Evolutionary conservation across 2,888 invertebrate species (phyloP), one percentile per base, ranked within the genome.

Genomic region (Tenthredo notha): DNA sequence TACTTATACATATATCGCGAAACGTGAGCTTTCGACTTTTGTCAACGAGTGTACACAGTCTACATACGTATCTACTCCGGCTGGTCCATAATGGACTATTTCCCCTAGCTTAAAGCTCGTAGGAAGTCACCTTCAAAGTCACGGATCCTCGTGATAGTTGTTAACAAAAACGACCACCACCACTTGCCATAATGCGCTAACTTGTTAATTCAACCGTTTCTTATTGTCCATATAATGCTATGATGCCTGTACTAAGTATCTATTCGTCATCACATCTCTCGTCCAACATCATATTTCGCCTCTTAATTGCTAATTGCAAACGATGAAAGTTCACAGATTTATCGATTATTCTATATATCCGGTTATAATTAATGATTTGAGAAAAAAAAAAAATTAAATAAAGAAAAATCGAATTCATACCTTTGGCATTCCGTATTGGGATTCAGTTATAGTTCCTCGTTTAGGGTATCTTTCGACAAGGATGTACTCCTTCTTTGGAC

Each of bases 111-210:
- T 83, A 85, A n/a, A n/a, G 91, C 90, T 92, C 90, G 92, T 92
- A 92, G 92, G 92, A 92, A 92, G 92, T 90, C 90, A 91, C 91
- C 92, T 92, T 93, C 92, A 93, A 93, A 93, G 93, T 93, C 93
- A 93, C 91, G 91, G 92, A 83, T 83, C 43, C 61, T 61, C 37
- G 18, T 29, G 29, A 50, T 77, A 21, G 43, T 12, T 77, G 67
- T 67, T 67, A 67, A 67, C 67, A 33, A 67, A 67, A 67, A 67
- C 65, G 65, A 67, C 67, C 29, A 33, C 67, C 29, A 18, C 67
- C 67, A 67, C 67, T 33, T 25, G 58, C 25, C 25, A 43, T 74
- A 70, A 54, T 58, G 43, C 67, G 47, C 58, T 40, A 40, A 70
- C 40, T 61, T 54, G 12, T 85, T 86, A 86, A 84, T 87, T 25